Conservation (phyloP, 1,140 invertebrate species). For the Apis laboriosa region DNA sequence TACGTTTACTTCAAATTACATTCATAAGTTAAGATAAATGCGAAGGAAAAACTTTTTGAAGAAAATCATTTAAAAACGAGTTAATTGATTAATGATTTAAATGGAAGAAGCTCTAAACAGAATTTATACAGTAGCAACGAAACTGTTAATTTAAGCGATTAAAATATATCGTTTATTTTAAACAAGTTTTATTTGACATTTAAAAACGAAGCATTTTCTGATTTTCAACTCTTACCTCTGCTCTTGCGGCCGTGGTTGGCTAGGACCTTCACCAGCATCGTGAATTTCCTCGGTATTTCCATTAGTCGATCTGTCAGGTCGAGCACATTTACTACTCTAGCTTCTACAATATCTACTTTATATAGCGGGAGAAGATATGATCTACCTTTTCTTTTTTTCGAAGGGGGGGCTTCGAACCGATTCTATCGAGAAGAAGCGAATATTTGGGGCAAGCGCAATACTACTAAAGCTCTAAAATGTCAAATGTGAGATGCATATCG, state of each 20-base stretch:
- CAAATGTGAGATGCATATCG: neutral
- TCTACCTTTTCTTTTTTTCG: neutral
- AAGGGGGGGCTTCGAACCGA: neutral
- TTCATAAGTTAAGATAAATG: neutral
- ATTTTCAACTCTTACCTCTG: conserved; percentile 68
- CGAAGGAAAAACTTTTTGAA: neutral
- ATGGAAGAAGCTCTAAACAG: neutral
- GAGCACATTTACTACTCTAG: conserved; percentile 74
- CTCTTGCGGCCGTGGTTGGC: conserved; percentile 29
- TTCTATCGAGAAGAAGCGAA: neutral
- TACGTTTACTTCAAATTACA: conserved; percentile 54
- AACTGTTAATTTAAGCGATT: neutral
- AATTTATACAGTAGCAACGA: neutral
- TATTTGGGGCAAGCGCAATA: conserved; percentile 18
- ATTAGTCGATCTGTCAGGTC: conserved; percentile 71
- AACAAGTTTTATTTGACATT: too few relatives aligned
- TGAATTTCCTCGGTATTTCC: conserved; percentile 56
- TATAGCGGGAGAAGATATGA: neutral
- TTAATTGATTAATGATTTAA: too few relatives aligned
- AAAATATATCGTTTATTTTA: neutral
- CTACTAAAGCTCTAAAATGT: conserved; percentile 26
- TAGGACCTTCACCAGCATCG: conserved; percentile 69
- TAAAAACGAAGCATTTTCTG: conserved; percentile 9
- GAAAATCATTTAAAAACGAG: too few relatives aligned
- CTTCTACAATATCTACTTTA: conserved; percentile 49